Evolutionary conservation across 2,113 vertebrate species (phyloP), one percentile per base, ranked within the genome.

Genomic region (Epinephelus fuscoguttatus): DNA sequence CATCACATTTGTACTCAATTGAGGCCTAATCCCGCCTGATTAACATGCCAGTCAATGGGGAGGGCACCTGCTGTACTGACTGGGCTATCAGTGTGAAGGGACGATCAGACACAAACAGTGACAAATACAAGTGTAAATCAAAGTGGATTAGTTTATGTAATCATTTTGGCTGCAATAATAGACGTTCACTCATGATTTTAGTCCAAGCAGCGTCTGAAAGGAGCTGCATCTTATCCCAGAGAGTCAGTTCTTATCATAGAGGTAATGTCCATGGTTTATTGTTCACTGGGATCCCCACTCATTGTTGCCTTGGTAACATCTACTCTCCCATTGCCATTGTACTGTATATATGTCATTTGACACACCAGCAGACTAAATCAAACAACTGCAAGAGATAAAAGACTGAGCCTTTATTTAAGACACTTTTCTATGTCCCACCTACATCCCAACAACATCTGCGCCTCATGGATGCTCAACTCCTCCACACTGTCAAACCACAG

Each of bases 1-100:
- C 93, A 95, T 93, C 89, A 91, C 88, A 92, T 95, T 94, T 94
- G 83, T 92, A 92, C 84, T 89, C 85, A 92, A 84, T 93, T 88
- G 78, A 88, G 84, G 59, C 61, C 82, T 93, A 94, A 95, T 94
- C 90, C 90, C 62, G 50, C 72, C 81, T 91, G 92, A 95, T 94
- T 94, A 94, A 92, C 91, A 88, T 92, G 88, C 85, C 92, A 89
- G 86, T 91, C 91, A 91, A 50, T 84, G 84, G 82, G 49, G 70
- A 76, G 55, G 74, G 89, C 82, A 90, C 89, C 92, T 90, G 90
- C 84, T 91, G 75, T 49, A 42, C 52, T 21, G 47, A 59, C 64
- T 21, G 30, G 73, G 15, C 42, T 52, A 3, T 70, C 75, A 71
- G 55, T 42, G 59, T 6, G 45, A 42, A 59, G 55, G 40, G 78